These are phyloP conservation scores for Nematopogon swammerdamellus DNA, from an alignment of 2,888 invertebrate species.

Conservation along the genomic window DNA sequence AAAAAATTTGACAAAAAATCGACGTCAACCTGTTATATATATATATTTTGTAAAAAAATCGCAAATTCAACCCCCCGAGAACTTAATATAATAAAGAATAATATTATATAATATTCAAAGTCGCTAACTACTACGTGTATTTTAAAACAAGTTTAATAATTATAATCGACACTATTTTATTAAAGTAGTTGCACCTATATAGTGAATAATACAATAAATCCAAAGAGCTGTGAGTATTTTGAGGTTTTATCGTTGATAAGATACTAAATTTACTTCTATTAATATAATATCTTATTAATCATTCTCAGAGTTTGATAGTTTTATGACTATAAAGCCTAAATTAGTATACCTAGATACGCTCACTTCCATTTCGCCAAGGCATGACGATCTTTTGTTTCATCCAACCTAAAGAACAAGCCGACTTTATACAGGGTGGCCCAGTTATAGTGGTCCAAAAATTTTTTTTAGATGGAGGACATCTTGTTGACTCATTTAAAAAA, in stretches of 20 bases:
- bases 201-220: constrained; percentile 54
- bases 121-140: constrained; percentile 9
- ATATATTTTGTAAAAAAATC: too few species aligned
- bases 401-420: too few species aligned
- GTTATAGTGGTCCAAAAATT: too few species aligned
- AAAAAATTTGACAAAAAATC: too few species aligned
- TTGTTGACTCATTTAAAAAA: too few species aligned
- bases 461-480: too few species aligned
- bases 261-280: constrained; percentile 12
- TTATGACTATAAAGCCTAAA: background rate
- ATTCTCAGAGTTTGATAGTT: background rate
- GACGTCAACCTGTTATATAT: too few species aligned
- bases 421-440: too few species aligned
- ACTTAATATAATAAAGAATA: too few species aligned
- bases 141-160: constrained; percentile 53
- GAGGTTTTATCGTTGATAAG: constrained; percentile 57
- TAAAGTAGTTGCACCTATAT: constrained; percentile 50
- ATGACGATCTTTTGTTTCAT: too few species aligned
- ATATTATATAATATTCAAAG: too few species aligned
- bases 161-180: constrained; percentile 55
- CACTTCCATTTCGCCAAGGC: background rate
- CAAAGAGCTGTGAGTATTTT: constrained; percentile 57
- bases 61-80: too few species aligned
- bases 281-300: background rate
- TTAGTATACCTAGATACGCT: background rate